These are phyloP conservation scores for Merodon equestris DNA, from an alignment of 2,888 invertebrate species.

Conservation along the genomic window DNA sequence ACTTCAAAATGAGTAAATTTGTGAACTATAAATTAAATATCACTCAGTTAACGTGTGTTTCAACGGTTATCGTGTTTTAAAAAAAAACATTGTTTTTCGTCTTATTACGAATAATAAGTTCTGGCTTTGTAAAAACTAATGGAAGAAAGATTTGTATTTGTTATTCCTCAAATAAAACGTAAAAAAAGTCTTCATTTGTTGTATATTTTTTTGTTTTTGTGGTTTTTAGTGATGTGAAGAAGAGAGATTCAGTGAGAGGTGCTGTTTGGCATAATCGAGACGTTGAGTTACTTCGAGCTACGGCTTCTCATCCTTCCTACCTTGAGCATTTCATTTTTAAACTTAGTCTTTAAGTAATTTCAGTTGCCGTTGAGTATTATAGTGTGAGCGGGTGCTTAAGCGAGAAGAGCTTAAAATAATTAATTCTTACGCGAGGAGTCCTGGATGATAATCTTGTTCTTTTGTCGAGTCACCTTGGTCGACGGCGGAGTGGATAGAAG, in stretches of 20 bases:
- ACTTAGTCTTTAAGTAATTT: no score
- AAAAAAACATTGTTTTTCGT: no score
- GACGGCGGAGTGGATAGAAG: conserved; percentile 83
- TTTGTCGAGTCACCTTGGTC: conserved; percentile 90
- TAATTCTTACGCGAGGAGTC: conserved; percentile 77
- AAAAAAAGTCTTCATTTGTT: conserved; percentile 5
- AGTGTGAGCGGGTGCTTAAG: background rate
- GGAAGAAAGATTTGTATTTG: no score
- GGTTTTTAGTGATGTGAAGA: background rate
- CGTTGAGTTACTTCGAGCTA: background rate
- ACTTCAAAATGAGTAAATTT: conserved; percentile 54
- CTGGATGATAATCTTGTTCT: conserved; percentile 90
- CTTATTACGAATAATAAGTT: conserved; percentile 17
- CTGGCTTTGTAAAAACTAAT: conserved; percentile 32
- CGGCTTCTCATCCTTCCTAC: conserved; percentile 5
- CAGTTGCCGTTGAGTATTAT: conserved; percentile 16
- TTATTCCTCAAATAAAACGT: no score
- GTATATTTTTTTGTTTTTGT: background rate
- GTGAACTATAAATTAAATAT: conserved; percentile 54
- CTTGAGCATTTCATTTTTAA: conserved; percentile 1
- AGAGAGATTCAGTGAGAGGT: no score
- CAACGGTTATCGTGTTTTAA: conserved; percentile 5
- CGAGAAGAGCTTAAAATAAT: conserved; percentile 21
- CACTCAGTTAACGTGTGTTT: conserved; percentile 58
- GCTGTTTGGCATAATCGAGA: conserved; percentile 49